Base-by-base conservation (phyloP, 1,140 invertebrate species). In the Antheraea mylitta region DNA sequence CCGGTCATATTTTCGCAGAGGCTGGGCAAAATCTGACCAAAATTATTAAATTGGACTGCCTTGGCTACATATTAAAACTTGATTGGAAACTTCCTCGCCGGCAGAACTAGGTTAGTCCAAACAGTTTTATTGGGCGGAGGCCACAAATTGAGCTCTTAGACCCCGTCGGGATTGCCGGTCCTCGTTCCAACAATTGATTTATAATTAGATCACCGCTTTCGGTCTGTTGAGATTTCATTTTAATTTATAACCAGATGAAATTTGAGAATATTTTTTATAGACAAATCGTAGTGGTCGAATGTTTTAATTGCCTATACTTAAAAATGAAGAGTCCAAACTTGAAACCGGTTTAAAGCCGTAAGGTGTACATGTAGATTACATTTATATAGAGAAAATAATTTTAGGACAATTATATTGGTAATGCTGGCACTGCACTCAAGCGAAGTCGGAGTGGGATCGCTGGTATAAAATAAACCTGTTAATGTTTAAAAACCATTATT, bases 71-170 rank as follows among this genome's bases (percentile, higher is more conserved):
- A 68, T 68, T 68, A 68, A 70, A 68, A 68, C 67, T 74, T 74
- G 65, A 74, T 74, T 74, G 69, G 62, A 19, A 65, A 72, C 66
- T 70, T 73, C 72, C 72, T 69, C 53, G 68, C 66, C 38, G 30
- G 53, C 19, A 62, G 37, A 73, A 69, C 60, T 63, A 48, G 65
- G 67, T 68, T 73, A 53, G 61, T 69, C 36, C 53, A 61, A 61
- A 11, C 59, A 66, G 68, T 69, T 53, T 53, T 66, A 64, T 58
- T 64, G 38, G 64, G 42, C 64, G 69, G 66, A 66, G 61, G 58
- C 45, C 64, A 64, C 64, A 70, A 72, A 72, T 72, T 68, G 70
- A 72, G 70, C 65, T 72, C 70, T 67, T 65, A 53, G 45, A 13
- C 45, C 45, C 45, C 45, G 16, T 16, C 16, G 45, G 45, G 45